phyloP scores from a whole-genome alignment of 2,888 invertebrate species.

The Agrochola lychnidis region DNA sequence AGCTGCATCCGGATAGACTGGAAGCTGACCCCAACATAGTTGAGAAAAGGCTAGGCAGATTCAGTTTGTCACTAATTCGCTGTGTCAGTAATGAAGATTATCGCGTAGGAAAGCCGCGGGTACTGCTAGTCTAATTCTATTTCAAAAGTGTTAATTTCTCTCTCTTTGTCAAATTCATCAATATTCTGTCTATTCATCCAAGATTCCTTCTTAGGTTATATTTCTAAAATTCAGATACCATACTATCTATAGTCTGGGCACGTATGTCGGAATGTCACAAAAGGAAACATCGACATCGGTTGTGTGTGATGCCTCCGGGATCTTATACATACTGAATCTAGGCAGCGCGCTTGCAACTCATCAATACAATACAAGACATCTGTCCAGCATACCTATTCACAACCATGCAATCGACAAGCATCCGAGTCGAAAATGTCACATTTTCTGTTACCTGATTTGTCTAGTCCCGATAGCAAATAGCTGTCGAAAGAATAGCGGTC shows the following conservation, averaged over 20 bases:
- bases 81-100: background rate
- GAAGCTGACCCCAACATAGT: no score
- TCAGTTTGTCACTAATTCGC: background rate
- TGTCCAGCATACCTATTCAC: background rate
- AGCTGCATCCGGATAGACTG: no score
- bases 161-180: background rate
- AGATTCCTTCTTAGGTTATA: background rate
- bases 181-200: background rate
- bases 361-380: constrained; percentile 29
- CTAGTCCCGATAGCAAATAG: no score
- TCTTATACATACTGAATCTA: constrained; percentile 46
- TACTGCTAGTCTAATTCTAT: background rate
- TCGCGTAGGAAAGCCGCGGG: background rate
- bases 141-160: background rate
- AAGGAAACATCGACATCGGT: constrained; percentile 24
- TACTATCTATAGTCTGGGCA: constrained; percentile 12
- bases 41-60: background rate
- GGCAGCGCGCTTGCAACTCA: constrained; percentile 13
- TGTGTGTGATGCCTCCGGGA: constrained; percentile 1
- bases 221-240: background rate
- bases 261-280: constrained; percentile 34
- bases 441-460: no score
- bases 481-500: no score
- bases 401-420: no score
- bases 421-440: no score